A percentile compares a stretch with the other conserved stretches of the same genome.
Evolutionary conservation across 2,113 vertebrate genomes (phyloP).

Genomic region (Empidonax traillii): DNA sequence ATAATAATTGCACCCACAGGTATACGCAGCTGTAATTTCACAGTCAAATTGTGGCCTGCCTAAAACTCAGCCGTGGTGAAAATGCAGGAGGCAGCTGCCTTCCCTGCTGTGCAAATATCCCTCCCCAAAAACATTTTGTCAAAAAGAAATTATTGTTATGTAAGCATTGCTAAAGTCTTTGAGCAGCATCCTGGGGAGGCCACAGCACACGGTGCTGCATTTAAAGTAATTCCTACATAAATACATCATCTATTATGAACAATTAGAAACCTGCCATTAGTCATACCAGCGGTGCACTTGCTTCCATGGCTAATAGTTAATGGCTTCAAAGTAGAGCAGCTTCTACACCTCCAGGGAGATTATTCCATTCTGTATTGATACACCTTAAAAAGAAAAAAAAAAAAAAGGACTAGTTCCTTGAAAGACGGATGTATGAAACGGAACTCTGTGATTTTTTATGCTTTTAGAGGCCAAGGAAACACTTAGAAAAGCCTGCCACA

Average conservation of each 20-base stretch:
- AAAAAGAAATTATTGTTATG: neutral
- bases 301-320: conserved; percentile 37
- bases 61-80: neutral
- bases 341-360: conserved; percentile 8
- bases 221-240: conserved; percentile 26
- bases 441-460: neutral
- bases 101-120: neutral
- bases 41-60: neutral
- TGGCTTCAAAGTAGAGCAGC: conserved; percentile 12
- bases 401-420: neutral
- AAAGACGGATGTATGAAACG: neutral
- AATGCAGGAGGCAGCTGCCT: neutral
- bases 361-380: neutral
- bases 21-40: neutral
- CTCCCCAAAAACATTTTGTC: neutral
- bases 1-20: neutral
- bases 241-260: neutral
- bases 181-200: conserved; percentile 10
- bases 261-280: conserved; percentile 49
- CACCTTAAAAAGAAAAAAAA: neutral
- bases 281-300: conserved; percentile 24
- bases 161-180: neutral
- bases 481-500: neutral
- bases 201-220: neutral
- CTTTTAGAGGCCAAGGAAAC: neutral